A percentile compares a stretch with the other conserved stretches of the same genome.
phyloP scores from a whole-genome alignment of 2,888 invertebrate species.

The Nebria salina region DNA sequence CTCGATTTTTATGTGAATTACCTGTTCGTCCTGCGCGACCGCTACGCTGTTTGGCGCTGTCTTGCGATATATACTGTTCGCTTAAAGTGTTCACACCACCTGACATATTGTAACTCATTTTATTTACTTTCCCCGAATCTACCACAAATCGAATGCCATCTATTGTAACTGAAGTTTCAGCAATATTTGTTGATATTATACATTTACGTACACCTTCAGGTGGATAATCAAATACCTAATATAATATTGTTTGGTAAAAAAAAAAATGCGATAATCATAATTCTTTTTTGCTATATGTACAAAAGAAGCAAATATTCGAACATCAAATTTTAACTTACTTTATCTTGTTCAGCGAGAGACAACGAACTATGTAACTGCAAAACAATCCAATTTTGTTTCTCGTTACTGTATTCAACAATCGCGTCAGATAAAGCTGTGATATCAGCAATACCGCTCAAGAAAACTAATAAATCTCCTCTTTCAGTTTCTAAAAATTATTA shows the following conservation, averaged over 20 bases:
- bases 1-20: slow-evolving; percentile 50
- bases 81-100: slow-evolving; percentile 90
- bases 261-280: not conserved
- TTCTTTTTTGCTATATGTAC: too few relatives aligned
- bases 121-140: slow-evolving; percentile 97
- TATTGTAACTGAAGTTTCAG: slow-evolving; percentile 98
- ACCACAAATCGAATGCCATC: slow-evolving; percentile 97
- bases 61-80: slow-evolving; percentile 97
- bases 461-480: slow-evolving; percentile 93
- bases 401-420: slow-evolving; percentile 80
- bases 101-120: slow-evolving; percentile 94
- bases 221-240: slow-evolving; percentile 89
- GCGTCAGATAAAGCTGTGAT: slow-evolving; percentile 89
- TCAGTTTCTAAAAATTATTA: slow-evolving; percentile 69
- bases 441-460: slow-evolving; percentile 94
- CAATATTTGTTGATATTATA: slow-evolving; percentile 97
- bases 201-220: slow-evolving; percentile 96
- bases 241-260: slow-evolving; percentile 40
- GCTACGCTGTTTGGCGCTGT: slow-evolving; percentile 96
- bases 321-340: slow-evolving; percentile 65
- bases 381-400: slow-evolving; percentile 89
- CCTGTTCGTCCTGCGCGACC: slow-evolving; percentile 93
- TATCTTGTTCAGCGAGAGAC: slow-evolving; percentile 95
- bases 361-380: slow-evolving; percentile 92
- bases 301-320: too few relatives aligned